Percentiles rank a stretch among this genome's conserved stretches.
phyloP scores from a whole-genome alignment of 1,140 invertebrate genomes.

The Lasioglossum albipes region DNA sequence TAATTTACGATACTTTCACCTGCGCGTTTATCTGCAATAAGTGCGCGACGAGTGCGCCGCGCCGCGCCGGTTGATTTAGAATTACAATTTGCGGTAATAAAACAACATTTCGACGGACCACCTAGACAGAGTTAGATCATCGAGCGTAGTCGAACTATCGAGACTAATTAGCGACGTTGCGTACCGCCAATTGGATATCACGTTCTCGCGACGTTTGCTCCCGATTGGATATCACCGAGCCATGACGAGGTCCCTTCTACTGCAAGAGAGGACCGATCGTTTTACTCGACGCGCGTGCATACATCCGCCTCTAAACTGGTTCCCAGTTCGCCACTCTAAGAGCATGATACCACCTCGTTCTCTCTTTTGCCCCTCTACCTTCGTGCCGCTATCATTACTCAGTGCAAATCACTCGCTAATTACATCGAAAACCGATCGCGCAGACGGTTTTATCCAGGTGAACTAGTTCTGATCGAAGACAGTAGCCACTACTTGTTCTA shows the following conservation, averaged over 20 bases:
- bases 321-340: constrained; percentile 35
- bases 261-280: constrained; percentile 21
- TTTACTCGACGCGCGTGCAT: constrained; percentile 2
- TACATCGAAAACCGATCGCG: constrained; percentile 59
- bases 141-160: constrained; percentile 45
- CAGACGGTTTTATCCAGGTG: background rate
- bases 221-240: constrained; percentile 65
- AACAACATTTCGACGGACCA: constrained; percentile 51
- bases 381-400: constrained; percentile 43
- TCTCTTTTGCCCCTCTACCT: constrained; percentile 13
- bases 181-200: constrained; percentile 66
- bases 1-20: background rate
- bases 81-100: background rate
- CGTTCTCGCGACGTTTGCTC: constrained; percentile 62
- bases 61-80: background rate
- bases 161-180: constrained; percentile 62
- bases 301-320: constrained; percentile 59
- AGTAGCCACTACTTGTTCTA: background rate
- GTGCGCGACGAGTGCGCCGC: background rate
- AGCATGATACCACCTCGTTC: constrained; percentile 21
- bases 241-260: constrained; percentile 70
- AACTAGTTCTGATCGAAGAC: background rate
- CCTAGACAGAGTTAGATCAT: constrained; percentile 61
- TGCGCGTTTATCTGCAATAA: background rate
- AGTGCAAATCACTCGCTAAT: constrained; percentile 67